phyloP scores from a whole-genome alignment of 2,113 vertebrate species.

The Mobula birostris region DNA sequence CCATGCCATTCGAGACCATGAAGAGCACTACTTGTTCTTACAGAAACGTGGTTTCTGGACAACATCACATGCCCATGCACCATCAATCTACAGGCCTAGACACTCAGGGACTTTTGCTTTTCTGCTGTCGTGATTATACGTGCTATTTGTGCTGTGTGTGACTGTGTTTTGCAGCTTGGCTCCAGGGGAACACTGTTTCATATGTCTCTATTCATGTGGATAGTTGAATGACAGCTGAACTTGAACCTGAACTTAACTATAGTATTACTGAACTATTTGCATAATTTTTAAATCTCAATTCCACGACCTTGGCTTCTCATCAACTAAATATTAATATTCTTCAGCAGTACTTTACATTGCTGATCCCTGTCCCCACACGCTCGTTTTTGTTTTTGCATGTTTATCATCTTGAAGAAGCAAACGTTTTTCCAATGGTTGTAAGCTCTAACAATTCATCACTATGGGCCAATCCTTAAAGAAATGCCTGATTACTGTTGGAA shows the following conservation, averaged over 20 bases:
- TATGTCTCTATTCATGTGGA: too few relatives aligned
- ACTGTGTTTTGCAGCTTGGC: too few relatives aligned
- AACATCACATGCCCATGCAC: too few relatives aligned
- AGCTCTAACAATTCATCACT: conserved; percentile 55
- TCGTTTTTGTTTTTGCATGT: neutral
- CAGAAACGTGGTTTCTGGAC: too few relatives aligned
- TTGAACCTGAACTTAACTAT: neutral
- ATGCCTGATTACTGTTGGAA: conserved; percentile 76
- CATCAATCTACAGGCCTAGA: too few relatives aligned
- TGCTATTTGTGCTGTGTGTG: too few relatives aligned
- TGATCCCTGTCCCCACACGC: neutral
- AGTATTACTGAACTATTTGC: neutral
- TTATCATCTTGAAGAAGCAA: neutral
- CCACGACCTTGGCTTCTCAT: neutral
- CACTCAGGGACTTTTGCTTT: too few relatives aligned
- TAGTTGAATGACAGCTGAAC: too few relatives aligned
- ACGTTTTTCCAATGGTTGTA: neutral
- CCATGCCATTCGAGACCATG: too few relatives aligned
- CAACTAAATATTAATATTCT: neutral
- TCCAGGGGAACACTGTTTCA: too few relatives aligned
- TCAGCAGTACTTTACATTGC: neutral
- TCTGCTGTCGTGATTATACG: too few relatives aligned
- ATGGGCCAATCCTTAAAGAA: conserved; percentile 74
- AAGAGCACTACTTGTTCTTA: too few relatives aligned
- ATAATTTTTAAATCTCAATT: neutral